Evolutionary conservation across 2,797 vertebrate genomes (phyloP).

Genomic region (Falco rusticolus): DNA sequence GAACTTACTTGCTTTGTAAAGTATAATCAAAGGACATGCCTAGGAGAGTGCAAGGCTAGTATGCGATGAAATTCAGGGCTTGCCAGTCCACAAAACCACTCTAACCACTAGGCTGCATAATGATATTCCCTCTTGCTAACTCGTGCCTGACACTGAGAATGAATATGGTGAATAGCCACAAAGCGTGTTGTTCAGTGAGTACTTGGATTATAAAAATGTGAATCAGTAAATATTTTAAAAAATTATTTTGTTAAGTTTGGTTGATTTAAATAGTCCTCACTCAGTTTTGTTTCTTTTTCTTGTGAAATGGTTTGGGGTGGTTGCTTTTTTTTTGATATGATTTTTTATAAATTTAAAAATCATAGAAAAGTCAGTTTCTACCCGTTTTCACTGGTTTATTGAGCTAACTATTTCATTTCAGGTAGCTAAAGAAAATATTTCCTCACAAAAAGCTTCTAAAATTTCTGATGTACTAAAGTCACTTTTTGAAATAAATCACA

Average conservation of each 20-base stretch:
- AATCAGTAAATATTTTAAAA: background rate
- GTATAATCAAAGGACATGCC: background rate
- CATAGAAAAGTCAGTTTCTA: background rate
- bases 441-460: background rate
- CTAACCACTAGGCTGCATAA: background rate
- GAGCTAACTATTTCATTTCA: background rate
- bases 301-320: accelerated
- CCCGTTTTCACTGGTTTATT: background rate
- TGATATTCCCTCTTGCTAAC: background rate
- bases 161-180: background rate
- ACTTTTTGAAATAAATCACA: background rate
- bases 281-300: background rate
- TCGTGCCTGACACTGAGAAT: background rate
- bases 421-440: background rate
- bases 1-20: background rate
- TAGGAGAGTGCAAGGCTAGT: background rate
- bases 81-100: background rate
- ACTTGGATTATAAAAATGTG: background rate
- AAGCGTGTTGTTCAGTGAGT: background rate
- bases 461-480: background rate
- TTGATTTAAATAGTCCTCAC: background rate
- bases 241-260: background rate
- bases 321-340: background rate
- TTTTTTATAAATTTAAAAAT: background rate
- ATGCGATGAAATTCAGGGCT: background rate